Evolutionary conservation across 2,888 invertebrate species (phyloP).

Genomic region (Aplocera efformata): DNA sequence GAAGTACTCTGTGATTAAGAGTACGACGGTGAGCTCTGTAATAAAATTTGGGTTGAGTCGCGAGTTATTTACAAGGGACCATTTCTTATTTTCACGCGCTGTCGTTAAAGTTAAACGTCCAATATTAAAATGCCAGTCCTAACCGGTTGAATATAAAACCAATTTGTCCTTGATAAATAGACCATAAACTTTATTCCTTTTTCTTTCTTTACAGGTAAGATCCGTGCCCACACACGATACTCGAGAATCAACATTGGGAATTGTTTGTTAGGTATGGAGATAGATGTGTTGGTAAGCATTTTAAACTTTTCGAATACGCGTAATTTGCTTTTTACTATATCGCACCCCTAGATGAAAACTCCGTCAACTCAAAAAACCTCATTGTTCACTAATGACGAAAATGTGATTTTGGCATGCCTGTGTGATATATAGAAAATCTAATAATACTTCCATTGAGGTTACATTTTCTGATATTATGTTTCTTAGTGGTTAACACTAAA

Average conservation of each 20-base stretch:
- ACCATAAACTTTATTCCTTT: conserved; percentile 36
- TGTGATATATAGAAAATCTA: too few species aligned
- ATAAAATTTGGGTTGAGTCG: too few species aligned
- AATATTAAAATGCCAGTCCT: conserved; percentile 11
- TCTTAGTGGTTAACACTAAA: too few species aligned
- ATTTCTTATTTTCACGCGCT: conserved; percentile 7
- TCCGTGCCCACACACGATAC: conserved; percentile 43
- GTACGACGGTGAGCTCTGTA: too few species aligned
- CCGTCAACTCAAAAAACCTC: too few species aligned
- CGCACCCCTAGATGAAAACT: too few species aligned
- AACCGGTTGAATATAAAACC: conserved; percentile 22
- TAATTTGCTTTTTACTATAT: not conserved
- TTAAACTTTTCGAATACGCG: conserved; percentile 1
- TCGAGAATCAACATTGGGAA: conserved; percentile 7
- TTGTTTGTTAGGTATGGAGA: too few species aligned
- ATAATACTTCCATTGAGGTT: too few species aligned
- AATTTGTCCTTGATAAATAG: conserved; percentile 47
- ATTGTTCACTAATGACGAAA: too few species aligned
- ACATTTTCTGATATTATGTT: too few species aligned
- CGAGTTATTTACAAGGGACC: conserved; percentile 3
- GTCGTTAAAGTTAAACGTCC: conserved; percentile 12
- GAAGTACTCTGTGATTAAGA: too few species aligned
- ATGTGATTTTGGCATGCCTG: too few species aligned
- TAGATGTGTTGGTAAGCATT: conserved; percentile 9
- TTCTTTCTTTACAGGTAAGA: conserved; percentile 58